Percentiles rank a stretch among this genome's conserved stretches.
phyloP scores from a whole-genome alignment of 1,140 invertebrate species.

The Vollenhovia emeryi region DNA sequence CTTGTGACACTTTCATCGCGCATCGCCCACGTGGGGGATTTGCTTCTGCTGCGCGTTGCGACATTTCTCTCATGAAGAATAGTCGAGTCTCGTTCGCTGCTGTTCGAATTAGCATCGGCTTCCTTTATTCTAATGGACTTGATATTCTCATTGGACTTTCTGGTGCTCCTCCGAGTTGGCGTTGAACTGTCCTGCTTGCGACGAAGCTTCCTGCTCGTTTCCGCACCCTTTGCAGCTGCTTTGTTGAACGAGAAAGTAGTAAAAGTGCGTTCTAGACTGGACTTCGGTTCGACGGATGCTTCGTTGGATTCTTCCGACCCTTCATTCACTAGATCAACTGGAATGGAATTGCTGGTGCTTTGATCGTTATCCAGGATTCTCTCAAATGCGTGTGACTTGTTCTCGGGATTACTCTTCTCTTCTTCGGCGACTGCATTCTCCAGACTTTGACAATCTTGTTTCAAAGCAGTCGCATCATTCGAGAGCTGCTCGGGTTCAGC shows the following conservation, averaged over 20 bases:
- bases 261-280: background rate
- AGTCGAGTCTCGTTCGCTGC: background rate
- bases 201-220: slow-evolving; percentile 37
- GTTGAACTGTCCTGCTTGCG: slow-evolving; percentile 7
- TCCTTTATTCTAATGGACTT: slow-evolving; percentile 42
- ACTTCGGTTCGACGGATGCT: background rate
- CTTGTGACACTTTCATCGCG: slow-evolving; percentile 38
- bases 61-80: background rate
- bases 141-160: slow-evolving; percentile 50
- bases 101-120: background rate
- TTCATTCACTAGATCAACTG: background rate
- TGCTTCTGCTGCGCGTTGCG: background rate
- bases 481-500: background rate
- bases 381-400: background rate
- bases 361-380: background rate
- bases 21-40: background rate
- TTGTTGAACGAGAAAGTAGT: background rate
- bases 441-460: background rate
- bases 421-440: background rate
- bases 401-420: background rate
- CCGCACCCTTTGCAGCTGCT: background rate
- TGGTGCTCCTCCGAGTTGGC: slow-evolving; percentile 55
- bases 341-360: background rate
- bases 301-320: slow-evolving; percentile 27
- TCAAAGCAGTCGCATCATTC: background rate